phyloP scores from a whole-genome alignment of 2,113 vertebrate species.

The Zootoca vivipara region DNA sequence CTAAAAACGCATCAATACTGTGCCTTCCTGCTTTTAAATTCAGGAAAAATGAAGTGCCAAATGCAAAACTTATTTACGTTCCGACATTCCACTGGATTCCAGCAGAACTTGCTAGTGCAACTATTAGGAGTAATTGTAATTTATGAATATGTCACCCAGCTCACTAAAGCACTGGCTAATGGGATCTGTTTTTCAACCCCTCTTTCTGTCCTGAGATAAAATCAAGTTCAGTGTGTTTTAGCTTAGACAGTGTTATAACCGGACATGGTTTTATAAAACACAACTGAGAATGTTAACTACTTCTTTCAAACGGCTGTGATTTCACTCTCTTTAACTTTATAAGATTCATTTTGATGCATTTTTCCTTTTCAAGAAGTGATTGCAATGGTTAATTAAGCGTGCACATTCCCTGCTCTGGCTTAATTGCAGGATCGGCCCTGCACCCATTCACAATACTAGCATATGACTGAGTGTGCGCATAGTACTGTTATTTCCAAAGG shows the following conservation, averaged over 20 bases:
- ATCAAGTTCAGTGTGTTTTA: neutral
- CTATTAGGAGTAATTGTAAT: neutral
- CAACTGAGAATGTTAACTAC: neutral
- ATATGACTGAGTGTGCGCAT: neutral
- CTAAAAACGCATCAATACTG: neutral
- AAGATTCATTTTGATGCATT: neutral
- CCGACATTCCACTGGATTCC: neutral
- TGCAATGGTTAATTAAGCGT: too few relatives aligned
- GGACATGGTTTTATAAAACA: neutral
- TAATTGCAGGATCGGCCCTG: neutral
- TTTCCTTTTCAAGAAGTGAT: neutral
- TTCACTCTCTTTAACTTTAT: neutral
- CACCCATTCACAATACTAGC: neutral
- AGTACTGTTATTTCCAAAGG: neutral
- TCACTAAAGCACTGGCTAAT: neutral
- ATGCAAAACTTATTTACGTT: neutral
- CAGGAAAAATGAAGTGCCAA: slow-evolving; percentile 6
- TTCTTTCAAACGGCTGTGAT: neutral
- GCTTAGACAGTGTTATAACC: neutral
- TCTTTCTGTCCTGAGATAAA: neutral
- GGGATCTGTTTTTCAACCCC: neutral
- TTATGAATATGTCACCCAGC: neutral
- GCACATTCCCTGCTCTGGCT: neutral
- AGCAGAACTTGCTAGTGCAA: neutral
- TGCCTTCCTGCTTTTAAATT: slow-evolving; percentile 34